These are phyloP conservation scores for Aleiodes leptofemur DNA, from an alignment of 2,888 invertebrate species.

Conservation along the genomic window DNA sequence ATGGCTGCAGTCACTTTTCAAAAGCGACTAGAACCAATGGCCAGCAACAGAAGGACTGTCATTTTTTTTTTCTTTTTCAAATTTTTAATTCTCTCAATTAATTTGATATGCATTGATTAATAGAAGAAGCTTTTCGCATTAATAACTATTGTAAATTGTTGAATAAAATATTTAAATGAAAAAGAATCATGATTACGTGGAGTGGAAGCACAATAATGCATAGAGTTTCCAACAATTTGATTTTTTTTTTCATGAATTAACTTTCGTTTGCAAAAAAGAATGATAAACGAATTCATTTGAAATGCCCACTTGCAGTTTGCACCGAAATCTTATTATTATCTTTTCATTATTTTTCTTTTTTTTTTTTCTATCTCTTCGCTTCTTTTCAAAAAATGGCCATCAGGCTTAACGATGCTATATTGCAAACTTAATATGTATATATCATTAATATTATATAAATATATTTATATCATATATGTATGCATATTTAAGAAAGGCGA, in stretches of 20 bases:
- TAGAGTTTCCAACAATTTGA: constrained; percentile 27
- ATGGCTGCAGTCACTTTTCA: constrained; percentile 39
- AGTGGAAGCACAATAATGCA: constrained; percentile 60
- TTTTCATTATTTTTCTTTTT: background rate
- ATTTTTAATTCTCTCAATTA: background rate
- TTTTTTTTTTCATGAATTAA: background rate
- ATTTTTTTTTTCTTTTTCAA: constrained; percentile 7
- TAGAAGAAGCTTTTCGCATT: background rate
- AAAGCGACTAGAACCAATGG: constrained; percentile 11
- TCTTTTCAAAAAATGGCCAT: constrained; percentile 26
- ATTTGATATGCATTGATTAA: constrained; percentile 28
- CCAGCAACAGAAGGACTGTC: constrained; percentile 10
- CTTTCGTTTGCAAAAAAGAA: constrained; percentile 16
- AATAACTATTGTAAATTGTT: background rate
- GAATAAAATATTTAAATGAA: constrained; percentile 23
- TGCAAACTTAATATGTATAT: constrained; percentile 52
- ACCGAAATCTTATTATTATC: constrained; percentile 39
- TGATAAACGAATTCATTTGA: constrained; percentile 39
- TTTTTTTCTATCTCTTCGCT: constrained; percentile 6
- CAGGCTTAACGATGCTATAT: constrained; percentile 51
- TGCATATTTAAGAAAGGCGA: constrained; percentile 46
- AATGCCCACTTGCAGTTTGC: constrained; percentile 57
- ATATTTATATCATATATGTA: constrained; percentile 34
- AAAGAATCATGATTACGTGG: constrained; percentile 33
- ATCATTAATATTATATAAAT: constrained; percentile 43